These are phyloP conservation scores for Melanostoma mellinum DNA, from an alignment of 2,888 invertebrate species.

Conservation along the genomic window DNA sequence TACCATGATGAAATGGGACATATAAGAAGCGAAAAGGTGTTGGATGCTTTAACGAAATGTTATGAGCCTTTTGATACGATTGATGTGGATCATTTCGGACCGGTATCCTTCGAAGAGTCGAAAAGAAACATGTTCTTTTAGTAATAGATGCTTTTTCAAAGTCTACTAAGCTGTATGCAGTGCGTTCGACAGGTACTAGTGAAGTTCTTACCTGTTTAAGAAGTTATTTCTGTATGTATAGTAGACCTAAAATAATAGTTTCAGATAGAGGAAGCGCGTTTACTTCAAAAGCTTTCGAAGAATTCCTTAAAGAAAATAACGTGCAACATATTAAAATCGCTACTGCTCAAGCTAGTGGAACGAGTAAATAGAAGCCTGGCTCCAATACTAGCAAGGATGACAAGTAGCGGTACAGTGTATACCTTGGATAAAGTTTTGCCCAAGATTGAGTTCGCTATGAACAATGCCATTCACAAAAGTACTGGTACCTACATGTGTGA, in stretches of 20 bases:
- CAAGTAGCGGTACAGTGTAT: neutral
- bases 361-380: slow-evolving; percentile 66
- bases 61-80: neutral
- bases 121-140: neutral
- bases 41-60: neutral
- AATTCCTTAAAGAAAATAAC: slow-evolving; percentile 49
- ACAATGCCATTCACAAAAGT: slow-evolving; percentile 54
- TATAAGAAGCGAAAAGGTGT: neutral
- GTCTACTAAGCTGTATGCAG: neutral
- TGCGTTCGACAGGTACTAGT: neutral
- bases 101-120: neutral
- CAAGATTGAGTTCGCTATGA: slow-evolving; percentile 35
- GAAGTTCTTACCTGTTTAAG: neutral
- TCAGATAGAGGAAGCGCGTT: slow-evolving; percentile 57
- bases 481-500: slow-evolving; percentile 51
- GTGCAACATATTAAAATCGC: slow-evolving; percentile 60
- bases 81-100: neutral
- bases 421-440: slow-evolving; percentile 47
- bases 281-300: slow-evolving; percentile 63
- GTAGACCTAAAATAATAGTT: neutral
- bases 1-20: too few species aligned
- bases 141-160: neutral
- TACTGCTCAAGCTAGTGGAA: slow-evolving; percentile 70
- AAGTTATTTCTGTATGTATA: neutral
- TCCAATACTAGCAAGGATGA: slow-evolving; percentile 67